Percentiles rank a stretch among this genome's conserved stretches.
Evolutionary conservation across 2,797 vertebrate species (phyloP).

Genomic region (Anomalospiza imberbis): DNA sequence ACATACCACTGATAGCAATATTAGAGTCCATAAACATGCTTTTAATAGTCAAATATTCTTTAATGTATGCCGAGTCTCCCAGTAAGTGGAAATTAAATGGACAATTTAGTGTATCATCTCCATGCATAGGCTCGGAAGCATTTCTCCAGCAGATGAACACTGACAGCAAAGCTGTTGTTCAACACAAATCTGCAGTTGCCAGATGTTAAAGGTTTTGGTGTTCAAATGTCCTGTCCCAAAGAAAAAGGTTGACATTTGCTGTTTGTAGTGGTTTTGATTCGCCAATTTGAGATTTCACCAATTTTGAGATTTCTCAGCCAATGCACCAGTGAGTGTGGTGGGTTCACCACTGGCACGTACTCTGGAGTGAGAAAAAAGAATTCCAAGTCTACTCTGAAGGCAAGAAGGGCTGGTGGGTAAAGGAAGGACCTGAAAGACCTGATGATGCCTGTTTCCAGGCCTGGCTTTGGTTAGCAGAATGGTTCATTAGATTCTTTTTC

Average conservation of each 20-base stretch:
- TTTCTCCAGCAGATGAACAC: conserved; percentile 42
- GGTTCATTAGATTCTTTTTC: not conserved
- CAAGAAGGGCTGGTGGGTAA: not conserved
- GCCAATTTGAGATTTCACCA: not conserved
- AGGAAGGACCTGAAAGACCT: not conserved
- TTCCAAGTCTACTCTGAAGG: not conserved
- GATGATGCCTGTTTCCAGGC: not conserved
- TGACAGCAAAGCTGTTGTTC: conserved; percentile 56
- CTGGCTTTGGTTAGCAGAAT: not conserved
- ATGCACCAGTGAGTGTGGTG: not conserved
- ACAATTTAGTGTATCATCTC: conserved; percentile 69
- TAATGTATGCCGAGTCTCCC: conserved; percentile 62
- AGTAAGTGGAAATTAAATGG: conserved; percentile 75
- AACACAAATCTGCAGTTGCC: conserved; percentile 30
- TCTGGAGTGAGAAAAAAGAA: not conserved
- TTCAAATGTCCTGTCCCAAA: not conserved
- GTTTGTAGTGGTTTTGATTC: not conserved
- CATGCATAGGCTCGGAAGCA: conserved; percentile 22
- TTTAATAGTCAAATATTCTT: conserved; percentile 75
- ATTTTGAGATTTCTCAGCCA: not conserved
- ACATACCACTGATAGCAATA: conserved; percentile 69
- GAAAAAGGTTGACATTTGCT: conserved; percentile 12
- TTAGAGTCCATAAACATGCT: conserved; percentile 74
- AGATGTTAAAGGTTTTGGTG: conserved; percentile 55
- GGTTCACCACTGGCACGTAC: not conserved